phyloP scores from a whole-genome alignment of 2,888 invertebrate genomes.

The Tiphia femorata region DNA sequence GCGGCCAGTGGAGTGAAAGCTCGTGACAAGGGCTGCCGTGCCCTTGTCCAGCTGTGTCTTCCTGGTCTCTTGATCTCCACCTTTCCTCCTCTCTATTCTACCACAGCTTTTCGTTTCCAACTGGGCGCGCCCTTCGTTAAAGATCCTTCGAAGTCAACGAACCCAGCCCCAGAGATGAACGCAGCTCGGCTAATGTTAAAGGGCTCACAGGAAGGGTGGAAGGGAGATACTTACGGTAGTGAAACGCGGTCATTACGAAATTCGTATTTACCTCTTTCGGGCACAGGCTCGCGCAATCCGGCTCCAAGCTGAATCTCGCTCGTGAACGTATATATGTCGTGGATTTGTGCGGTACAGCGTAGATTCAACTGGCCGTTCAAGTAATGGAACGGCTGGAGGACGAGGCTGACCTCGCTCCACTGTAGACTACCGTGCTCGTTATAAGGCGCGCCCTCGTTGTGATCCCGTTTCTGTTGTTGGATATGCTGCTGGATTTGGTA shows the following conservation, averaged over 20 bases:
- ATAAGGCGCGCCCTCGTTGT: conserved; percentile 29
- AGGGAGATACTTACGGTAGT: no score
- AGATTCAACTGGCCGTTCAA: conserved; percentile 76
- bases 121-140: no score
- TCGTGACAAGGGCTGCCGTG: background rate
- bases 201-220: background rate
- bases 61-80: background rate
- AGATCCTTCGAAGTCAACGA: background rate
- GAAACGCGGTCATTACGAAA: background rate
- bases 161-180: background rate
- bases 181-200: no score
- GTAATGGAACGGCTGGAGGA: conserved; percentile 74
- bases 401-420: conserved; percentile 74
- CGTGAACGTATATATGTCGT: conserved; percentile 77
- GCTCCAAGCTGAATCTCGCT: conserved; percentile 78
- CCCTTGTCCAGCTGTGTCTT: background rate
- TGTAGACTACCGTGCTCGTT: conserved; percentile 65
- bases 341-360: conserved; percentile 79
- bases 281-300: conserved; percentile 81
- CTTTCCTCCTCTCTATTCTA: background rate
- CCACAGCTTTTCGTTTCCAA: background rate
- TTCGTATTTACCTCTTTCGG: conserved; percentile 78
- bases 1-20: background rate
- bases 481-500: conserved; percentile 21
- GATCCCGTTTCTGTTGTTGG: conserved; percentile 41